Conservation (phyloP, 2,113 vertebrate species). For the Platanista minor region DNA sequence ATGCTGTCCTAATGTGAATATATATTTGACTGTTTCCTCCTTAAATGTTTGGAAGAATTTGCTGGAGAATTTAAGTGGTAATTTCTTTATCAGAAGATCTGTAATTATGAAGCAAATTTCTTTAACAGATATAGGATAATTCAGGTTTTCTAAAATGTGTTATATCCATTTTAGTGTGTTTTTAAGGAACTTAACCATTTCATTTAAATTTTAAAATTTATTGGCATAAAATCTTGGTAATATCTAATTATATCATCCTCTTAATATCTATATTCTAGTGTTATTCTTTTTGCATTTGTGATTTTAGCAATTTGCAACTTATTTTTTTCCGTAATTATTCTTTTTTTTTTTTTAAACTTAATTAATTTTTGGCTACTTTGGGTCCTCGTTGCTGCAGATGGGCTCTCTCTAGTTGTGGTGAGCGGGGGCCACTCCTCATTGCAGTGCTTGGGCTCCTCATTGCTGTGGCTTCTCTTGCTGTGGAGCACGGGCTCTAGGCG, state of each 20-base stretch:
- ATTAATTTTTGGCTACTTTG: no score
- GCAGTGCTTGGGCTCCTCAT: no score
- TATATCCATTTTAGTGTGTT: background rate
- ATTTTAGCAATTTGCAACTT: background rate
- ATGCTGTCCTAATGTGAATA: background rate
- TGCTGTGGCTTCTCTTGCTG: no score
- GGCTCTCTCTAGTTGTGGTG: no score
- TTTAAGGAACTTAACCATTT: background rate
- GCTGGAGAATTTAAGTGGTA: background rate
- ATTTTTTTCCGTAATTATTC: background rate
- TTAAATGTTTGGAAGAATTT: background rate
- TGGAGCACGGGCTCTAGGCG: no score
- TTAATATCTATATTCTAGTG: background rate
- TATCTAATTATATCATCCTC: background rate
- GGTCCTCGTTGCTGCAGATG: no score
- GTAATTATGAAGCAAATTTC: background rate
- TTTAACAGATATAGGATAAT: background rate
- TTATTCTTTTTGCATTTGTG: background rate
- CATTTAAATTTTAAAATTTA: conserved; percentile 16
- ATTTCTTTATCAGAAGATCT: background rate
- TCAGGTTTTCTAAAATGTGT: background rate
- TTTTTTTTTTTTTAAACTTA: no score
- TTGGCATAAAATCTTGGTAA: background rate
- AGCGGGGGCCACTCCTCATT: no score
- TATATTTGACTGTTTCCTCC: background rate